Percentiles rank a stretch among this genome's conserved stretches.
Conservation (phyloP, 1,140 invertebrate genomes). For the Lepidostoma basale region DNA sequence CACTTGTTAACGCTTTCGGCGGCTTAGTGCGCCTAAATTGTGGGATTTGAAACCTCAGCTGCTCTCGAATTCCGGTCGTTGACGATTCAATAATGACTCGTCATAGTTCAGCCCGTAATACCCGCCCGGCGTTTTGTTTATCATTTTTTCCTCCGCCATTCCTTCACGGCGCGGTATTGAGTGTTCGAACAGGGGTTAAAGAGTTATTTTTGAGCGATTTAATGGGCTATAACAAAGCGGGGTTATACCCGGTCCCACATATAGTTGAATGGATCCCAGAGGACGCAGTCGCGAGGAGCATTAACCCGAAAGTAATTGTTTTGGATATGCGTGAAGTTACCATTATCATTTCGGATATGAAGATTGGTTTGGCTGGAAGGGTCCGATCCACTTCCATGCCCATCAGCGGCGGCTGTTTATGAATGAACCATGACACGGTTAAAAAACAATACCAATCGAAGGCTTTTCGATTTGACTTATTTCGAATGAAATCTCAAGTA, state of each 20-base stretch:
- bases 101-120: constrained; percentile 31
- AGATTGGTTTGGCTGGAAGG: constrained; percentile 11
- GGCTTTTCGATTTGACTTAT: constrained; percentile 27
- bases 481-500: constrained; percentile 2
- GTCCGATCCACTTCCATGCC: constrained; percentile 26
- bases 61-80: constrained; percentile 25
- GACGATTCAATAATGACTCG: constrained; percentile 38
- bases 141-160: constrained; percentile 36
- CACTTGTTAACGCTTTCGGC: constrained; percentile 25
- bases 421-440: constrained; percentile 33
- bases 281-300: constrained; percentile 21
- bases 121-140: constrained; percentile 26
- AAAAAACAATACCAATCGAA: constrained; percentile 35
- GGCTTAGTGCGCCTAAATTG: constrained; percentile 35
- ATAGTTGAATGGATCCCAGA: background rate
- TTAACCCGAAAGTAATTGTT: constrained; percentile 37
- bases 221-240: constrained; percentile 40
- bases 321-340: constrained; percentile 41
- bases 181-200: constrained; percentile 31
- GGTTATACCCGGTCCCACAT: constrained; percentile 18
- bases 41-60: constrained; percentile 33
- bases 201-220: constrained; percentile 41
- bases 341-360: constrained; percentile 36
- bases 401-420: constrained; percentile 21
- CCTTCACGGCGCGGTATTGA: constrained; percentile 39